Base-by-base conservation (phyloP, 2,888 invertebrate species). In the Luperina testacea region DNA sequence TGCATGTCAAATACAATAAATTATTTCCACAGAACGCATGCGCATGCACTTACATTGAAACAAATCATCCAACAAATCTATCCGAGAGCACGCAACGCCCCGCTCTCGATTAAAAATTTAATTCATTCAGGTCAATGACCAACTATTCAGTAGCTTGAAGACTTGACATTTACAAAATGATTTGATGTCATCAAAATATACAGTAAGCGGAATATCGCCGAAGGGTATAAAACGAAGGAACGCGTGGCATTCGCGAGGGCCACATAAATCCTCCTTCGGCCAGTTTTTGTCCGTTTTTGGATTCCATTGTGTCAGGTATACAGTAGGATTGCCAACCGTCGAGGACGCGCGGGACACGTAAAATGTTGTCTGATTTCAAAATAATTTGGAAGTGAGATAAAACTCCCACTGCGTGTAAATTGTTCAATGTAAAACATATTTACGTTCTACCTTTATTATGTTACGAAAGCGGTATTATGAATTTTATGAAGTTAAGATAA, bases 251-350 rank as follows among this genome's bases (percentile, higher is more conserved):
- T 78, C 82, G 71, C 74, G 76, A 82, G 81, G 75, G 78, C 77
- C 89, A 89, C 91, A 94, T 94, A 94, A 94, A 95, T 94, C 92
- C 90, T 88, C 80, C 90, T 90, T 90, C 89, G 91, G 84, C 80
- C 86, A 82, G 84, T 93, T 94, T 95, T 95, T 95, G 92, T 91
- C 85, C 93, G 84, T 94, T 94, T 95, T 95, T 90, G 93, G 90
- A 95, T 95, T 87, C 95, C 95, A 89, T 91, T 91, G 93, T 93
- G 94, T 92, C 94, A 94, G 94, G 94, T 94, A 94, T 89, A 92
- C 89, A 88, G 87, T 90, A 90, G 88, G 91, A 88, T 86, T 85
- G 78, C 91, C 91, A 90, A 53, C 73, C 78, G 75, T 69, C 45
- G 61, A 67, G 80, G 65, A 69, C 69, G n/a, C 48, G 7, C 38